Evolutionary conservation across 2,888 invertebrate genomes (phyloP), one percentile per base, ranked within the genome.

Genomic region (Agrilus biguttatus): DNA sequence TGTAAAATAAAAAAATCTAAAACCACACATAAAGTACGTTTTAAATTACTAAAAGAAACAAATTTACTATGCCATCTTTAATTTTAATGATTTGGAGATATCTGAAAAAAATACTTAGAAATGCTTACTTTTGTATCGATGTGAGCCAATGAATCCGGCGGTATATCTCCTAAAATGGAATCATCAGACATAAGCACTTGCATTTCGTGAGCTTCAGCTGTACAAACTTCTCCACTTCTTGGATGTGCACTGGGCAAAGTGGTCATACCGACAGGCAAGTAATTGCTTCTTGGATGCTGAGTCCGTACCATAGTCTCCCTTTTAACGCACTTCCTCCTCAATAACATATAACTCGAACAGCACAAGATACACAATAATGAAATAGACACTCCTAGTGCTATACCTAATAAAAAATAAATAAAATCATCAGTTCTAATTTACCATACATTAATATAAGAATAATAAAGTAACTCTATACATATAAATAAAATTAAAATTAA

Each of bases 101-200:
- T 21, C 6, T 21, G 21, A 7, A 21, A 21, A 6, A 21, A 6
- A 21, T 21, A n/a, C n/a, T 17, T 17, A 3, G 4, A 17, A 17
- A 17, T 3, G 3, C 21, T 46, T 61, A 75, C 76, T 66, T 77
- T 77, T 1, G 75, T 70, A 53, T 77, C 75, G n/a, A 72, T 59
- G 52, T 73, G 70, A 12, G 55, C 53, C 1, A 56, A 54, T 5
- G 53, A 51, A 5, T 52, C 43, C 5, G 58, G 51, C 17, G 60
- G 58, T 43, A 60, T 55, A 41, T 57, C 54, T 36, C 69, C 66
- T 10, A 28, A 10, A 48, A 65, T 63, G 12, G 52, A 51, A 8
- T 56, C 57, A 14, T 56, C 56, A 58, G 53, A 48, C 7, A 65
- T 60, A 60, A 62, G 52, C 45, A 60, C 62, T 45, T 68, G 61